These are phyloP conservation scores for Trilocha varians DNA, from an alignment of 2,888 invertebrate genomes.

Conservation along the genomic window DNA sequence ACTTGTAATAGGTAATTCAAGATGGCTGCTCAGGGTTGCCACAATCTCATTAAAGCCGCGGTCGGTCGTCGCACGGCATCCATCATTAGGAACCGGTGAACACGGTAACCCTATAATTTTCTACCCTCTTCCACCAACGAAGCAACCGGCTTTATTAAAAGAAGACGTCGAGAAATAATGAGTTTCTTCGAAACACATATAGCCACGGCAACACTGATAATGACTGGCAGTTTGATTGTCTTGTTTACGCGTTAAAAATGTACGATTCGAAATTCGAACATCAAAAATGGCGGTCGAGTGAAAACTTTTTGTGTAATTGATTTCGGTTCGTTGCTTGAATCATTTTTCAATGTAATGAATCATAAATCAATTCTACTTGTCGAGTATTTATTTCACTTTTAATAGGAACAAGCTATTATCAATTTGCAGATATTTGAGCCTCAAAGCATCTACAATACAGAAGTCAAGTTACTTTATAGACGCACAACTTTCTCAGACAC, in stretches of 20 bases:
- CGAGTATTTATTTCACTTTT: too few species aligned
- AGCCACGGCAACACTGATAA: background rate
- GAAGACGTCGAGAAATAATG: slow-evolving; percentile 49
- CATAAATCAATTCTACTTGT: too few species aligned
- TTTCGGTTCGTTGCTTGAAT: too few species aligned
- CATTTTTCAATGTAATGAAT: too few species aligned
- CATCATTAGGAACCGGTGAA: slow-evolving; percentile 55
- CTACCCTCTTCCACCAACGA: slow-evolving; percentile 20
- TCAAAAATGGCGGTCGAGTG: background rate
- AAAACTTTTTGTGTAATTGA: background rate
- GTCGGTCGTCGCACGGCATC: slow-evolving; percentile 43
- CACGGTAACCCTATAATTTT: slow-evolving; percentile 66
- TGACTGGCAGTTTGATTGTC: background rate
- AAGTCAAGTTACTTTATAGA: too few species aligned
- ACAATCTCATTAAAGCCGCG: slow-evolving; percentile 50
- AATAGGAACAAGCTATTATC: too few species aligned
- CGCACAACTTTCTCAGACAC: too few species aligned
- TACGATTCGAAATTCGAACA: background rate
- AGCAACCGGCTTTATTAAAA: slow-evolving; percentile 43
- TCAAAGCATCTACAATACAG: too few species aligned
- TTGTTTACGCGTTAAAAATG: background rate
- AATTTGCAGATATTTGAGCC: too few species aligned
- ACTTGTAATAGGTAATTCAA: background rate
- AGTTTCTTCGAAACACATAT: slow-evolving; percentile 43
- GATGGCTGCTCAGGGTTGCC: slow-evolving; percentile 42